Evolutionary conservation across 2,888 invertebrate species (phyloP).

Genomic region (Drosophila demipolita): DNA sequence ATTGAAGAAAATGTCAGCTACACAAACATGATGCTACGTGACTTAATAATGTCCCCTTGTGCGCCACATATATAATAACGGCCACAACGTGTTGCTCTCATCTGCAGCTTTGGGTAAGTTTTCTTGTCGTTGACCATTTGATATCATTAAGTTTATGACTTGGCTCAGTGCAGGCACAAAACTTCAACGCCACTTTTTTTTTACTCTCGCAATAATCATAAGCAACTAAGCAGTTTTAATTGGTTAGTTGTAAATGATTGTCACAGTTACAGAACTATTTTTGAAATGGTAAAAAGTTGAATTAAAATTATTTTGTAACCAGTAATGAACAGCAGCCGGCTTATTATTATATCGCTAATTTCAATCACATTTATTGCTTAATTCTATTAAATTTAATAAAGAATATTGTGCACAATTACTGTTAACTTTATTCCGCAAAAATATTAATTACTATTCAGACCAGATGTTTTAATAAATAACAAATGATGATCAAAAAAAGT

Average conservation of each 20-base stretch:
- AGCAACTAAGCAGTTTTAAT: slow-evolving; percentile 52
- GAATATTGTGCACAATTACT: slow-evolving; percentile 23
- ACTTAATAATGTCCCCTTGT: slow-evolving; percentile 73
- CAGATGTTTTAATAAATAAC: slow-evolving; percentile 41
- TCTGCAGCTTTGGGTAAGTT: slow-evolving; percentile 32
- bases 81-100: slow-evolving; percentile 61
- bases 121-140: slow-evolving; percentile 60
- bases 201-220: slow-evolving; percentile 14
- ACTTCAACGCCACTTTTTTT: slow-evolving; percentile 34
- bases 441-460: slow-evolving; percentile 27
- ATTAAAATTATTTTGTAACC: background rate
- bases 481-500: slow-evolving; percentile 26
- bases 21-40: slow-evolving; percentile 73
- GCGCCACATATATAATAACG: slow-evolving; percentile 57
- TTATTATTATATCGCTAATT: background rate
- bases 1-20: slow-evolving; percentile 79
- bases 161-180: slow-evolving; percentile 20
- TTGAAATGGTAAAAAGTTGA: background rate
- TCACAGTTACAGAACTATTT: background rate
- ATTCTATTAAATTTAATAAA: slow-evolving; percentile 11
- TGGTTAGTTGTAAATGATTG: slow-evolving; percentile 19
- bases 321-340: background rate
- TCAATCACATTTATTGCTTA: slow-evolving; percentile 4
- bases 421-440: background rate
- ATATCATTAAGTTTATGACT: slow-evolving; percentile 60